Conservation (phyloP, 2,113 vertebrate genomes). For the Cyanocitta stelleri region DNA sequence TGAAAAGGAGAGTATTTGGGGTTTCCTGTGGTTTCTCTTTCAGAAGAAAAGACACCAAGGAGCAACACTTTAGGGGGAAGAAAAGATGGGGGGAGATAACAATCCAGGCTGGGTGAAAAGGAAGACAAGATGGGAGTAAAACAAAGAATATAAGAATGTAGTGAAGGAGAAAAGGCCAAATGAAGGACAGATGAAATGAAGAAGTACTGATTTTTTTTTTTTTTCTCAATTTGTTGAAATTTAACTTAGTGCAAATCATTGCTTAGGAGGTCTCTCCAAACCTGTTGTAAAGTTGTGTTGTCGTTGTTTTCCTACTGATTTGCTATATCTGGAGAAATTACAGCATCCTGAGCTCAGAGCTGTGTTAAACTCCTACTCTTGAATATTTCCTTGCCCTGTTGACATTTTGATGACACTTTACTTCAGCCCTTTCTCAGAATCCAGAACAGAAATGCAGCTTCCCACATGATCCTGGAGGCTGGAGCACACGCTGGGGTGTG, state of each 20-base stretch:
- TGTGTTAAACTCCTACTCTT: neutral
- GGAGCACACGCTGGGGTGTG: neutral
- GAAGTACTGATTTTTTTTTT: neutral
- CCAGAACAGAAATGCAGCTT: neutral
- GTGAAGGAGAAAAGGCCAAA: neutral
- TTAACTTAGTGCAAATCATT: neutral
- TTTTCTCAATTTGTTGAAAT: neutral
- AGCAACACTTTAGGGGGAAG: neutral
- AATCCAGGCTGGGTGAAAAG: neutral
- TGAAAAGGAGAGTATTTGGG: neutral
- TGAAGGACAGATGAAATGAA: neutral
- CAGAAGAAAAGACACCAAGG: neutral
- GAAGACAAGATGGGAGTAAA: neutral
- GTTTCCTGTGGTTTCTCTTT: neutral
- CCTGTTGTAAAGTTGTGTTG: neutral
- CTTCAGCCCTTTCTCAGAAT: neutral
- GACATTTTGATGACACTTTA: neutral
- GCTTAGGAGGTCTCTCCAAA: neutral
- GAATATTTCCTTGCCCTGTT: neutral
- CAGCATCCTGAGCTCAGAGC: fast-evolving
- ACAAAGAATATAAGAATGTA: neutral
- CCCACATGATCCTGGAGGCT: neutral
- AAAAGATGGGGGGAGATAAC: neutral
- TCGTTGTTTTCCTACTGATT: neutral
- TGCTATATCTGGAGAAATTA: neutral